Evolutionary conservation across 2,797 vertebrate genomes (phyloP).

Genomic region (Pterois miles): DNA sequence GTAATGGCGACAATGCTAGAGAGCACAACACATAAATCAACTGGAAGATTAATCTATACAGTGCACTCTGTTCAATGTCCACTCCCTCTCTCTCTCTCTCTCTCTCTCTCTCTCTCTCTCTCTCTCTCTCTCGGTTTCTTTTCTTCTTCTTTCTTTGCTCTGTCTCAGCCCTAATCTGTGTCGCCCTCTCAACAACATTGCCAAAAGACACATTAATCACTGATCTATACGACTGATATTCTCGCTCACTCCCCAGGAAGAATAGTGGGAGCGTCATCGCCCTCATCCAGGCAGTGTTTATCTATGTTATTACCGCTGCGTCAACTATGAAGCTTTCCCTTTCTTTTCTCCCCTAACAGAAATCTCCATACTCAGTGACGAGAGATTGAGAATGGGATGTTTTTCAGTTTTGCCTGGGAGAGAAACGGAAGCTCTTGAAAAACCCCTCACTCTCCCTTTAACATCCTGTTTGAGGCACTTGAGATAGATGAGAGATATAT

Average conservation of each 20-base stretch:
- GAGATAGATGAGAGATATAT: conserved; percentile 55
- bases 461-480: conserved; percentile 59
- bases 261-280: conserved; percentile 25
- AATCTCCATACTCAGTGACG: conserved; percentile 47
- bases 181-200: conserved; percentile 6
- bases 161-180: conserved; percentile 3
- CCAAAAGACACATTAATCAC: conserved; percentile 62
- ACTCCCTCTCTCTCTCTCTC: background rate
- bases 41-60: conserved; percentile 44
- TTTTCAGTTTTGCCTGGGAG: conserved; percentile 58
- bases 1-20: background rate
- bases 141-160: background rate
- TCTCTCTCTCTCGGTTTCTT: background rate
- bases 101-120: background rate
- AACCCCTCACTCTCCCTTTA: conserved; percentile 14
- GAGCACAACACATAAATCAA: conserved; percentile 54
- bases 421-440: conserved; percentile 39
- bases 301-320: conserved; percentile 57
- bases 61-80: conserved; percentile 32
- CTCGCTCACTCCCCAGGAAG: conserved; percentile 41
- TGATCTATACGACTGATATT: conserved; percentile 66
- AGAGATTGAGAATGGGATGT: conserved; percentile 36
- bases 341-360: conserved; percentile 39
- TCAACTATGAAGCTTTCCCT: conserved; percentile 38
- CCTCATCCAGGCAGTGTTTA: conserved; percentile 58